phyloP scores from a whole-genome alignment of 2,888 invertebrate species.

The Physocephala rufipes region DNA sequence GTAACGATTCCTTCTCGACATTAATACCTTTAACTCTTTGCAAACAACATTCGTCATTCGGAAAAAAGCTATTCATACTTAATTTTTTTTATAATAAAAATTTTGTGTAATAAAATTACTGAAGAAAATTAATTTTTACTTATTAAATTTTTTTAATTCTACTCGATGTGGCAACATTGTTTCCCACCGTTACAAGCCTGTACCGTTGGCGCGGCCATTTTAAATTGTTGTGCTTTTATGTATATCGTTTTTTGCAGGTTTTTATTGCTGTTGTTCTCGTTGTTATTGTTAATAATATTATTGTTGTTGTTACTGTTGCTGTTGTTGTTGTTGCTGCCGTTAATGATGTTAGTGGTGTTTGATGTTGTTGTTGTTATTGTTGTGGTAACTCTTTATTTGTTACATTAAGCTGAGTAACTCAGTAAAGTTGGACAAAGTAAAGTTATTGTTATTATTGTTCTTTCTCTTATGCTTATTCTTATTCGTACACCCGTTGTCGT shows the following conservation, averaged over 20 bases:
- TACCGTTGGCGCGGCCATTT: constrained; percentile 9
- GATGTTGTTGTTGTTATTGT: constrained; percentile 5
- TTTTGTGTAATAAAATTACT: too few species aligned
- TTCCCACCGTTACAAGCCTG: neutral
- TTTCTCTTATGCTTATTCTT: too few species aligned
- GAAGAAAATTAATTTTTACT: neutral
- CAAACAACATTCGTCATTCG: too few species aligned
- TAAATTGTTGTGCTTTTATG: constrained; percentile 21
- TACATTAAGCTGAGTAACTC: neutral
- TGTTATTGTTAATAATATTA: constrained; percentile 9
- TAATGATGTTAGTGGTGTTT: neutral
- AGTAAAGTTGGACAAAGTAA: neutral
- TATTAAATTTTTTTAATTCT: neutral
- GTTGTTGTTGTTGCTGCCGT: neutral
- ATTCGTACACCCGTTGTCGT: too few species aligned
- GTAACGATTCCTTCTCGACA: too few species aligned
- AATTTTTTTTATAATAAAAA: too few species aligned
- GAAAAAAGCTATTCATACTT: too few species aligned
- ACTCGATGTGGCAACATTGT: constrained; percentile 17
- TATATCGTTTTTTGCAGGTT: neutral
- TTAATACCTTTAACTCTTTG: too few species aligned
- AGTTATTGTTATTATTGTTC: too few species aligned
- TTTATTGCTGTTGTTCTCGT: constrained; percentile 6
- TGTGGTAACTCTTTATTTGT: neutral
- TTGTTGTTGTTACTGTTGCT: neutral